A percentile compares a stretch with the other conserved stretches of the same genome.
Conservation (phyloP, 2,113 vertebrate species). For the Erythrolamprus reginae region DNA sequence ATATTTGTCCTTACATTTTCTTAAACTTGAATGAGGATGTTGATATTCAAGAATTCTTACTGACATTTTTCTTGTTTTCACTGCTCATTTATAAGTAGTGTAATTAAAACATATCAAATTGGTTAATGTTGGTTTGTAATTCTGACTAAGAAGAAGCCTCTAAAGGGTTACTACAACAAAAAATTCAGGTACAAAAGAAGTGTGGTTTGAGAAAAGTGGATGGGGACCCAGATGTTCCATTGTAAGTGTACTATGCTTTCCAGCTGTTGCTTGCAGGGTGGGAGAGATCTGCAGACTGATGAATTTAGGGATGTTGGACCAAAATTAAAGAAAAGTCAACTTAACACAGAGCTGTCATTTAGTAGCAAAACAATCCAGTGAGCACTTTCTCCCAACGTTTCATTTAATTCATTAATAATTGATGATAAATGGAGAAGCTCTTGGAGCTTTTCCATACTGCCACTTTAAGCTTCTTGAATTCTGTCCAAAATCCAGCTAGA, state of each 20-base stretch:
- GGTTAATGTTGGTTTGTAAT: not conserved
- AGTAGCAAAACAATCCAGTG: not conserved
- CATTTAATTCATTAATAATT: not conserved
- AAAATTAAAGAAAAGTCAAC: not conserved
- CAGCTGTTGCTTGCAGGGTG: not conserved
- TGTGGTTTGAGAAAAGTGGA: not conserved
- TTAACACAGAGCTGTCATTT: not conserved
- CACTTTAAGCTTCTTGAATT: not conserved
- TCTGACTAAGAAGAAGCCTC: conserved; percentile 2
- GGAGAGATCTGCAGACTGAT: not conserved
- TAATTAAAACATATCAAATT: conserved; percentile 10
- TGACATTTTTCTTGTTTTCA: fast-evolving
- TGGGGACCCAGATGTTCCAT: not conserved
- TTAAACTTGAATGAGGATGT: not conserved
- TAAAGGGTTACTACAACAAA: not conserved
- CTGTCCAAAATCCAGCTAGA: not conserved
- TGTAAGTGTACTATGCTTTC: not conserved
- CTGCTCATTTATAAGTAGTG: not conserved
- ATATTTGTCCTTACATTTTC: conserved; percentile 4
- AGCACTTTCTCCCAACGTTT: not conserved
- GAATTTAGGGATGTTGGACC: not conserved
- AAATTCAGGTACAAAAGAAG: not conserved
- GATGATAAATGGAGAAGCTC: not conserved
- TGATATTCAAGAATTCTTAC: not conserved
- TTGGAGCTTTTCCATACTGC: not conserved